phyloP scores from a whole-genome alignment of 1,140 invertebrate genomes.

The Zaprionus taronus region DNA sequence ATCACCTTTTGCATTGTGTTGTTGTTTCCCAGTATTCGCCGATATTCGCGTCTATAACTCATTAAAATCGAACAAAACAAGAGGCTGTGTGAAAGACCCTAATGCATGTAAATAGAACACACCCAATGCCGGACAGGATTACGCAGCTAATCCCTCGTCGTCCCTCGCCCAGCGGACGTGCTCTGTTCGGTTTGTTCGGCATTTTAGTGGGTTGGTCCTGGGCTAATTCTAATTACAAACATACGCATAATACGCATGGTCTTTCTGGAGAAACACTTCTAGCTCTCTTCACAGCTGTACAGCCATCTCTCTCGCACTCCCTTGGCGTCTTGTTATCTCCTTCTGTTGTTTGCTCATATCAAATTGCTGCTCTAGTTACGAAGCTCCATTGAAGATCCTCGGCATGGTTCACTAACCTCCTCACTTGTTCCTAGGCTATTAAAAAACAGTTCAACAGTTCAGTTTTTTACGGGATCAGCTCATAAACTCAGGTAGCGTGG shows the following conservation, averaged over 20 bases:
- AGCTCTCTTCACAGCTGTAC: constrained; percentile 1
- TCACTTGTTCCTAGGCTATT: constrained; percentile 12
- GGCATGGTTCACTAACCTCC: constrained; percentile 50
- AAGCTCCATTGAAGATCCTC: constrained; percentile 8
- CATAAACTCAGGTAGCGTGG: constrained; percentile 30
- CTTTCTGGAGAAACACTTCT: constrained; percentile 31
- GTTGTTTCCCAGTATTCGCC: too few species aligned
- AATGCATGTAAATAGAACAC: constrained; percentile 65
- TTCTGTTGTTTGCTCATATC: neutral
- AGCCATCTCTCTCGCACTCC: neutral
- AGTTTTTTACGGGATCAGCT: constrained; percentile 3
- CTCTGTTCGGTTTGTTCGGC: neutral
- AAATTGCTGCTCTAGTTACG: neutral
- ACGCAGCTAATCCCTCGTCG: constrained; percentile 60
- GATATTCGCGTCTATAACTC: constrained; percentile 28
- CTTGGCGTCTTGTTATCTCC: neutral
- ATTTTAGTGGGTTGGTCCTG: constrained; percentile 60
- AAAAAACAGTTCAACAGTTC: constrained; percentile 17
- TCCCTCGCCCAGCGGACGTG: neutral
- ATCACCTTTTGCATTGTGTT: constrained; percentile 10
- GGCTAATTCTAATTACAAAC: constrained; percentile 69
- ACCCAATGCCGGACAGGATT: constrained; percentile 47
- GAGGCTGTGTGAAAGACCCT: constrained; percentile 33
- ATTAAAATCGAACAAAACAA: constrained; percentile 46
- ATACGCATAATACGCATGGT: constrained; percentile 38